A percentile compares a stretch with the other conserved stretches of the same genome.
Evolutionary conservation across 2,113 vertebrate genomes (phyloP).

Genomic region (Marmota monax): DNA sequence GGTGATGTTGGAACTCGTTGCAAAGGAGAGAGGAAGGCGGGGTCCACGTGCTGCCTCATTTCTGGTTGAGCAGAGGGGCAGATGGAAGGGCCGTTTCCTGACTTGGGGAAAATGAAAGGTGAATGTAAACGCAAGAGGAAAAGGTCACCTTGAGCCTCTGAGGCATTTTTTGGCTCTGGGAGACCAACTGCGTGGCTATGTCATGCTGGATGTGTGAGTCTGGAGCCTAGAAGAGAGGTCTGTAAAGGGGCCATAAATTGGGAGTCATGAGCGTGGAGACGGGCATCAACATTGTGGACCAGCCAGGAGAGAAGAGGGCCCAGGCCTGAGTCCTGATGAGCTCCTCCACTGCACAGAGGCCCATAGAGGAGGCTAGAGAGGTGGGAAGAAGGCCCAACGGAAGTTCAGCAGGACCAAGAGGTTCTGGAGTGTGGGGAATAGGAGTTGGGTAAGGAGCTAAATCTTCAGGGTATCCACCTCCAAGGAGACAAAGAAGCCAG

Average conservation of each 20-base stretch:
- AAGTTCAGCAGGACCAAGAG: neutral
- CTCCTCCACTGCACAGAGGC: too few relatives aligned
- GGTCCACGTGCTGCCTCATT: fast-evolving
- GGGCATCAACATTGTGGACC: neutral
- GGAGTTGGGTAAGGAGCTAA: neutral
- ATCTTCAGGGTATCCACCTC: neutral
- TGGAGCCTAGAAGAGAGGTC: neutral
- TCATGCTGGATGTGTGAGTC: neutral
- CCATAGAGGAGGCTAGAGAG: neutral
- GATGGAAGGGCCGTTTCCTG: neutral
- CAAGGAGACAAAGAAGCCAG: neutral
- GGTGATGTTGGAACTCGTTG: neutral
- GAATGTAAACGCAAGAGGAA: neutral
- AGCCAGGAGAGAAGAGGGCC: neutral
- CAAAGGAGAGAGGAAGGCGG: neutral
- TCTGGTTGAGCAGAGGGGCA: neutral
- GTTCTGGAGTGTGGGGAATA: neutral
- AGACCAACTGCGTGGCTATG: neutral
- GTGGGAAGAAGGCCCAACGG: neutral
- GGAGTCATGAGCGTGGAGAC: neutral
- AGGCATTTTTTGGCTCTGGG: neutral
- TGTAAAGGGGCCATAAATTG: neutral
- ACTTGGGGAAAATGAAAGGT: neutral
- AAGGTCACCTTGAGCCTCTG: neutral
- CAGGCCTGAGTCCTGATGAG: neutral